Evolutionary conservation across 2,888 invertebrate species (phyloP).

Genomic region (Apamea monoglypha): DNA sequence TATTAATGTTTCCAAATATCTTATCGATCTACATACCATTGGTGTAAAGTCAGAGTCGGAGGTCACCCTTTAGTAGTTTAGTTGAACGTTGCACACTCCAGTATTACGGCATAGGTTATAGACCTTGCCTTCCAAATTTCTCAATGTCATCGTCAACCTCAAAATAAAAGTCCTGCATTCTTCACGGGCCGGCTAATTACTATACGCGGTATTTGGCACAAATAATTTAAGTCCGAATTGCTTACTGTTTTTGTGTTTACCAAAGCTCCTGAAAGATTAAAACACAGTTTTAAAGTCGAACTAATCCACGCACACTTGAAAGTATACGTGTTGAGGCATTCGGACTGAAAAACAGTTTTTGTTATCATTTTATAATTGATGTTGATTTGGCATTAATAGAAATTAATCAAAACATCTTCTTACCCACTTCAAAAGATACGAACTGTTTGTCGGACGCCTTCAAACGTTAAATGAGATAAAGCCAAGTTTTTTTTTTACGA

Average conservation of each 20-base stretch:
- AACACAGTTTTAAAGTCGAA: constrained; percentile 6
- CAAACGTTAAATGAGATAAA: constrained; percentile 68
- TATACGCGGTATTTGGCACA: constrained; percentile 55
- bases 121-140: constrained; percentile 34
- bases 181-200: constrained; percentile 53
- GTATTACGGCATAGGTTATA: constrained; percentile 43
- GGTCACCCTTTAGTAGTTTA: constrained; percentile 14
- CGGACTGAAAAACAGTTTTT: neutral
- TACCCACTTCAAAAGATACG: constrained; percentile 45
- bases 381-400: constrained; percentile 50
- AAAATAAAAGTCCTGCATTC: constrained; percentile 57
- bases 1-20: constrained; percentile 4
- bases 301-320: neutral
- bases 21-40: constrained; percentile 8
- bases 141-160: constrained; percentile 47
- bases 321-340: neutral
- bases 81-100: constrained; percentile 23
- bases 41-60: constrained; percentile 1
- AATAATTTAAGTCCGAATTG: constrained; percentile 33
- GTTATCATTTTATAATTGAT: constrained; percentile 31
- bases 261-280: constrained; percentile 11
- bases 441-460: constrained; percentile 40
- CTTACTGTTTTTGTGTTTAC: constrained; percentile 23
- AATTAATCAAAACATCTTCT: constrained; percentile 36
- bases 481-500: constrained; percentile 61